These are phyloP conservation scores for Hanleya hanleyi DNA, from an alignment of 2,888 invertebrate genomes.

Conservation along the genomic window DNA sequence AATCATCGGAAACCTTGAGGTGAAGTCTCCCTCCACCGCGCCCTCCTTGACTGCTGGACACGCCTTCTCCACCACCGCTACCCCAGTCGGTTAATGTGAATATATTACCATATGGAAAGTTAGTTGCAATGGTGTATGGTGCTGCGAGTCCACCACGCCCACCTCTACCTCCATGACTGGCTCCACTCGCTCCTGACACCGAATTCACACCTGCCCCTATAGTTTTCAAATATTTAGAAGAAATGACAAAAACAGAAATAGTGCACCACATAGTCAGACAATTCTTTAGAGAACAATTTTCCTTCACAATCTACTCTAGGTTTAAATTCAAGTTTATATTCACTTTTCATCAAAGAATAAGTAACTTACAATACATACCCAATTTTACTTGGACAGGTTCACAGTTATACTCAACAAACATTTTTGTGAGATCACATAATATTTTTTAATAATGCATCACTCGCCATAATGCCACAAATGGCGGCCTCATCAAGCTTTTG, in stretches of 20 bases:
- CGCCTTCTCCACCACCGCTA: conserved; percentile 48
- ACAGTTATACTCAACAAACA: no score
- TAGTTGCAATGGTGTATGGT: conserved; percentile 23
- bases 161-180: conserved; percentile 51
- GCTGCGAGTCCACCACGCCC: conserved; percentile 36
- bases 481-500: no score
- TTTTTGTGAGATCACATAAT: no score
- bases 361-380: no score
- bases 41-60: conserved; percentile 35
- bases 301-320: no score
- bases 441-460: no score
- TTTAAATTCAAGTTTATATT: no score
- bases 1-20: conserved; percentile 23
- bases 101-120: conserved; percentile 46
- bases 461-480: no score
- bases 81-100: conserved; percentile 46
- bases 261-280: neutral
- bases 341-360: no score
- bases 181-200: conserved; percentile 44
- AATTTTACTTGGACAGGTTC: no score
- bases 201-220: conserved; percentile 37
- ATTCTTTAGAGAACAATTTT: conserved; percentile 3
- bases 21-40: conserved; percentile 50
- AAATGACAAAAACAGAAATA: no score
- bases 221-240: no score